A percentile compares a stretch with the other conserved stretches of the same genome.
phyloP scores from a whole-genome alignment of 2,888 invertebrate species.

The Drosophila kokeensis region DNA sequence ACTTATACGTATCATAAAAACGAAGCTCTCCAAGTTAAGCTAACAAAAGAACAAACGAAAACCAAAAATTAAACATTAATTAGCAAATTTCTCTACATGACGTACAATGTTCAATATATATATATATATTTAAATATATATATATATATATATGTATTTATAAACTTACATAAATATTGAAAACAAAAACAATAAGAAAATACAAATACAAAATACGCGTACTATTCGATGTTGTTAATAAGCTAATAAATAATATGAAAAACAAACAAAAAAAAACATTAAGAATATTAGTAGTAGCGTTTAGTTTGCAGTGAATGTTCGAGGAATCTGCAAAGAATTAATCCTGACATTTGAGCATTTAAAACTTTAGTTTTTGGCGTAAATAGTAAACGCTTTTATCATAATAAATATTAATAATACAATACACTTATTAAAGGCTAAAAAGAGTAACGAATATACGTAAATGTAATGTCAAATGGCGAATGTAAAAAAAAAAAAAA shows the following conservation, averaged over 20 bases:
- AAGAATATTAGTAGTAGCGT: constrained; percentile 71
- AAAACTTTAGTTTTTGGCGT: constrained; percentile 73
- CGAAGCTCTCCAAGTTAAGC: constrained; percentile 82
- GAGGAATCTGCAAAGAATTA: constrained; percentile 20
- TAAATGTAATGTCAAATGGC: constrained; percentile 75
- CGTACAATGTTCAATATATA: constrained; percentile 73
- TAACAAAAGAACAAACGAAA: constrained; percentile 56
- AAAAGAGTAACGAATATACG: constrained; percentile 83
- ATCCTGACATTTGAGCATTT: constrained; percentile 43
- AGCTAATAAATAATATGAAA: constrained; percentile 50
- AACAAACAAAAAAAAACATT: constrained; percentile 30
- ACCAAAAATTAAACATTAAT: constrained; percentile 69
- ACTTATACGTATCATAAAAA: constrained; percentile 82
- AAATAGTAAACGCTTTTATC: constrained; percentile 81
- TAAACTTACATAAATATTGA: constrained; percentile 50
- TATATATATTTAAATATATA: neutral
- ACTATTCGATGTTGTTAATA: constrained; percentile 80
- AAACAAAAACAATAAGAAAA: constrained; percentile 51
- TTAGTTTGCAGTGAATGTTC: constrained; percentile 60
- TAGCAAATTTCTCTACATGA: constrained; percentile 81
- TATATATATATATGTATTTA: neutral
- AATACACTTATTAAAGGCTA: constrained; percentile 73
- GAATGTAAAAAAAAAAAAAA: constrained; percentile 59
- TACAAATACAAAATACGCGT: constrained; percentile 63
- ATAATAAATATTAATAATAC: constrained; percentile 35